phyloP scores from a whole-genome alignment of 2,888 invertebrate genomes.

The Byasa hedistus region DNA sequence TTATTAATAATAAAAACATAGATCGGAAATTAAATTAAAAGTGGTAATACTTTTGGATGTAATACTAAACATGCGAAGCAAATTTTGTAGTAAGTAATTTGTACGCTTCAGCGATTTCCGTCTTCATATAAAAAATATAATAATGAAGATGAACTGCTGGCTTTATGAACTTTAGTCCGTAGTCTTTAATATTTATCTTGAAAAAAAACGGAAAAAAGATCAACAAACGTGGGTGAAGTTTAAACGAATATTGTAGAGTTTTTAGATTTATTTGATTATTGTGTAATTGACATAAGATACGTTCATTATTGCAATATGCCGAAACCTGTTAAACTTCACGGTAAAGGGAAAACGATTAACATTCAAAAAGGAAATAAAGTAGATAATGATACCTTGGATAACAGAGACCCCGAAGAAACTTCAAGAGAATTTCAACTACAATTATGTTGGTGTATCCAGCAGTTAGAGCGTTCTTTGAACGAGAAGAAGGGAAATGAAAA shows the following conservation, averaged over 20 bases:
- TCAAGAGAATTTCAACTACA: constrained; percentile 87
- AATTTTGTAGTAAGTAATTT: no score
- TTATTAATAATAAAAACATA: no score
- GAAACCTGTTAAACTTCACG: constrained; percentile 69
- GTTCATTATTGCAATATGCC: constrained; percentile 50
- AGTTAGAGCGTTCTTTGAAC: constrained; percentile 80
- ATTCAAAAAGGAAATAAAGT: constrained; percentile 63
- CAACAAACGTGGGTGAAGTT: constrained; percentile 2
- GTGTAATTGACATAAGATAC: not conserved
- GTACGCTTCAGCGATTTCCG: not conserved
- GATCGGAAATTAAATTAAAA: no score
- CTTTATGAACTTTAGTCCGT: not conserved
- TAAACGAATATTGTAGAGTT: not conserved
- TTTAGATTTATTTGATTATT: not conserved
- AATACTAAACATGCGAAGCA: no score
- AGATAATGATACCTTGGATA: constrained; percentile 51
- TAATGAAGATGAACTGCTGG: not conserved
- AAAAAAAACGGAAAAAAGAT: not conserved
- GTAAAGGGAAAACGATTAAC: constrained; percentile 63
- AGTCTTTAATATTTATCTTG: not conserved
- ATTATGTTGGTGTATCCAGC: constrained; percentile 89
- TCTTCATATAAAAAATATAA: not conserved
- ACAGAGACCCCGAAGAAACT: constrained; percentile 69
- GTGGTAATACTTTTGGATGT: no score
- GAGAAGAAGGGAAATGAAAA: constrained; percentile 82